These are phyloP conservation scores for Crax fasciolata DNA, from an alignment of 2,797 vertebrate genomes.

Conservation along the genomic window DNA sequence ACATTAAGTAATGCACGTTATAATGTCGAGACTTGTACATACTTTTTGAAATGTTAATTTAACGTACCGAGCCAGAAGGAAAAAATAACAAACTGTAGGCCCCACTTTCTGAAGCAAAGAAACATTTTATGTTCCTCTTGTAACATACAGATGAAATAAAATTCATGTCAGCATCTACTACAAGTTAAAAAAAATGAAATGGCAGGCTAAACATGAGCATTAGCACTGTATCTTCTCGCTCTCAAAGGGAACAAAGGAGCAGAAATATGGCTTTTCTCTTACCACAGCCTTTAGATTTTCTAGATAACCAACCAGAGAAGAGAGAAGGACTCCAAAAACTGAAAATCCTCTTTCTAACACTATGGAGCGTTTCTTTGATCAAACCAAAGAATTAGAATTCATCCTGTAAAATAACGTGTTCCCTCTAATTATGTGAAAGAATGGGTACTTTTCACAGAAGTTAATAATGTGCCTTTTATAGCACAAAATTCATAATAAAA, in stretches of 20 bases:
- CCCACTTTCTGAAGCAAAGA: not conserved
- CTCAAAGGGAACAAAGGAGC: not conserved
- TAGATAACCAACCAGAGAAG: not conserved
- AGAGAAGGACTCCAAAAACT: not conserved
- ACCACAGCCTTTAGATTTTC: not conserved
- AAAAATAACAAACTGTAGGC: not conserved
- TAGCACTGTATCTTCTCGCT: not conserved
- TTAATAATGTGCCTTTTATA: not conserved
- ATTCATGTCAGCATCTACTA: not conserved
- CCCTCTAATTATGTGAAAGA: not conserved
- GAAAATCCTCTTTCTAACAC: not conserved
- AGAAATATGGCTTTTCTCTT: not conserved
- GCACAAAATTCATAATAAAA: not conserved
- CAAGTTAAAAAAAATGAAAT: not conserved
- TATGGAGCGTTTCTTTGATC: not conserved
- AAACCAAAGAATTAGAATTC: not conserved
- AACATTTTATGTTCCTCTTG: not conserved
- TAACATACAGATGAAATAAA: not conserved
- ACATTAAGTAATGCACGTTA: rapidly evolving
- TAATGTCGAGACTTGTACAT: not conserved
- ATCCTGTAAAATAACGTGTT: not conserved
- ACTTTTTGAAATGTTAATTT: not conserved
- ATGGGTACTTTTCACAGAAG: not conserved
- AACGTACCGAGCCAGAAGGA: not conserved
- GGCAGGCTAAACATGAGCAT: not conserved